Evolutionary conservation across 1,140 invertebrate species (phyloP).

Genomic region (Epicauta chinensis): DNA sequence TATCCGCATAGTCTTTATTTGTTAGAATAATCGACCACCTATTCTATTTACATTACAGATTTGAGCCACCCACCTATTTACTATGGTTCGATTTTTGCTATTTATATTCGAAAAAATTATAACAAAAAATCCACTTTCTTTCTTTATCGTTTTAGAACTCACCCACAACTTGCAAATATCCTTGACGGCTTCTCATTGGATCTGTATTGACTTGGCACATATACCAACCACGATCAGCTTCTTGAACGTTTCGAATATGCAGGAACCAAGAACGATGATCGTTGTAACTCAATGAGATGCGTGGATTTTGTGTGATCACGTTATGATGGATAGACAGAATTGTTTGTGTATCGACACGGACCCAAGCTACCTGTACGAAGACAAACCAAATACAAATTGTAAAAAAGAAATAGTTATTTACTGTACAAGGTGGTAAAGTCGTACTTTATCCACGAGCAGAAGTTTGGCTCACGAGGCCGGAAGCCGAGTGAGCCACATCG

Average conservation of each 20-base stretch:
- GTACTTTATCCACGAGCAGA: too few relatives aligned
- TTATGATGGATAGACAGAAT: conserved; percentile 85
- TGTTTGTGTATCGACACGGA: conserved; percentile 84
- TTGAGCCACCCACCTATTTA: too few relatives aligned
- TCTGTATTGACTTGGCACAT: conserved; percentile 83
- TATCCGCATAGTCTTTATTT: too few relatives aligned
- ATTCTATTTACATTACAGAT: too few relatives aligned
- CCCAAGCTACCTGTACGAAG: conserved; percentile 74
- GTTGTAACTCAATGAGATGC: conserved; percentile 79
- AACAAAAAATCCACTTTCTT: not conserved
- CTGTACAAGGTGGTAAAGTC: too few relatives aligned
- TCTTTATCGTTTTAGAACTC: conserved; percentile 39
- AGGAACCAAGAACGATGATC: conserved; percentile 85
- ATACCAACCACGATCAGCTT: conserved; percentile 76
- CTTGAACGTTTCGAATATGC: conserved; percentile 75
- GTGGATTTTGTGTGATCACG: conserved; percentile 81
- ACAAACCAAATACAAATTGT: too few relatives aligned
- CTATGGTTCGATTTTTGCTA: too few relatives aligned
- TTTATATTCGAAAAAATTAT: too few relatives aligned
- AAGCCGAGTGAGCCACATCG: too few relatives aligned
- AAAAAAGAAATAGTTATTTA: too few relatives aligned
- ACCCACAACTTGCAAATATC: conserved; percentile 85
- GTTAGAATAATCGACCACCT: too few relatives aligned
- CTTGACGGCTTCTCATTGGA: conserved; percentile 76
- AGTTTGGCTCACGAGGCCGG: too few relatives aligned